These are phyloP conservation scores for Chelmon rostratus DNA, from an alignment of 2,797 vertebrate genomes.

Conservation along the genomic window DNA sequence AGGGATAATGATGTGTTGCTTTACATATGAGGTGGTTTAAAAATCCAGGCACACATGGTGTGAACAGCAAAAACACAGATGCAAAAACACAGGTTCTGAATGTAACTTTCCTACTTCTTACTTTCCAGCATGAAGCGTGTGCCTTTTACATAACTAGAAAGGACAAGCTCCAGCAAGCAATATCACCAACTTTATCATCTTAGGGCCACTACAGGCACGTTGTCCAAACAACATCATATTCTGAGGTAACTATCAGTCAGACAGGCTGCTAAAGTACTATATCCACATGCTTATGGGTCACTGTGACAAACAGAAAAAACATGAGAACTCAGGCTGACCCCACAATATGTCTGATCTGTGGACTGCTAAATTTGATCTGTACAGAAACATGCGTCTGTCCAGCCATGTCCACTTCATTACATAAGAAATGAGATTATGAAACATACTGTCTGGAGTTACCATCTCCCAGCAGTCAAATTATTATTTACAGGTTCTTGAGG, in stretches of 20 bases:
- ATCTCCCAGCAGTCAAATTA: constrained; percentile 16
- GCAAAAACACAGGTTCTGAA: constrained; percentile 23
- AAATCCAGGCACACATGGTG: constrained; percentile 18
- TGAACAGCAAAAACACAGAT: constrained; percentile 42
- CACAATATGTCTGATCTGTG: constrained; percentile 37
- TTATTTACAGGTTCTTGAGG: constrained; percentile 2
- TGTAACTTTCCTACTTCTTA: constrained; percentile 4
- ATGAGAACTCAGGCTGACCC: constrained; percentile 31
- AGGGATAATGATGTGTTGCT: constrained; percentile 53
- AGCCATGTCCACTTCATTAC: constrained; percentile 48
- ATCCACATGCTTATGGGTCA: constrained; percentile 38
- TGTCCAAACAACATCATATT: constrained; percentile 36
- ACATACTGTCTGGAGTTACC: constrained; percentile 30
- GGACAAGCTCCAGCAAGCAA: constrained; percentile 16
- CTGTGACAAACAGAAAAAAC: constrained; percentile 44
- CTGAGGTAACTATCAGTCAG: constrained; percentile 9
- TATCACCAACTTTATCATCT: constrained; percentile 35
- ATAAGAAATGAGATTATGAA: constrained; percentile 59
- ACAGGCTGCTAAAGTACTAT: constrained; percentile 14
- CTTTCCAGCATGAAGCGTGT: constrained; percentile 21
- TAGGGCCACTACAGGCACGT: constrained; percentile 4
- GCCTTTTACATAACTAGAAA: constrained; percentile 36
- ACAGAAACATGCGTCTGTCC: constrained; percentile 44
- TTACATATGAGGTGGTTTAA: constrained; percentile 29
- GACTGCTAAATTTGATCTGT: constrained; percentile 56